phyloP scores from a whole-genome alignment of 2,797 vertebrate genomes.

The Centroberyx gerrardi region DNA sequence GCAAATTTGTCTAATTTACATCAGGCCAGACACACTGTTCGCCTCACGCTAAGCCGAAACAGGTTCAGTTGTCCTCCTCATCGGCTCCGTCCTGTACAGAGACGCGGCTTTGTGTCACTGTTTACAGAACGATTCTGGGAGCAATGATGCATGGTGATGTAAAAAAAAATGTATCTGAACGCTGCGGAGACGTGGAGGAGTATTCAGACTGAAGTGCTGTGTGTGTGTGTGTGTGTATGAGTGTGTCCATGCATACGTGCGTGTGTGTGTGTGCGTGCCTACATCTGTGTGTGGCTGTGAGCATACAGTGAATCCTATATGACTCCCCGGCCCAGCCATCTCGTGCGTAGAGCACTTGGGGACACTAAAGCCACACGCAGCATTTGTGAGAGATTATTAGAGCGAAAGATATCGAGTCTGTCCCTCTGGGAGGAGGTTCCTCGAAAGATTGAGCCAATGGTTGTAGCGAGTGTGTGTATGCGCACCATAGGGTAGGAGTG shows the following conservation, averaged over 20 bases:
- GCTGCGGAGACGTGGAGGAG: slow-evolving; percentile 5
- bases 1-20: neutral
- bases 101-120: neutral
- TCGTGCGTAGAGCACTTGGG: slow-evolving; percentile 74
- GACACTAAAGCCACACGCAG: slow-evolving; percentile 77
- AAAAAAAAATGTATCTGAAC: neutral
- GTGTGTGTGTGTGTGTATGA: neutral
- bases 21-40: neutral
- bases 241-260: neutral
- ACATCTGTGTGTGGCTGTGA: slow-evolving; percentile 4
- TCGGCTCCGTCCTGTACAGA: neutral
- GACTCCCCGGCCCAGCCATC: slow-evolving; percentile 50
- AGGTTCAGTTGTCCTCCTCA: neutral
- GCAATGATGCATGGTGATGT: too few species aligned
- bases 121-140: slow-evolving; percentile 1
- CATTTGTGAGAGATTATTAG: slow-evolving; percentile 85
- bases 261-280: slow-evolving; percentile 19
- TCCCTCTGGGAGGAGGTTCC: slow-evolving; percentile 81
- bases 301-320: slow-evolving; percentile 26
- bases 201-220: neutral
- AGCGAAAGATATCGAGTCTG: slow-evolving; percentile 84
- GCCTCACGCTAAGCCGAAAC: neutral
- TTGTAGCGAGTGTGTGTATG: slow-evolving; percentile 59
- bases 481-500: slow-evolving; percentile 56
- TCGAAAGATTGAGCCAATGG: slow-evolving; percentile 78